A percentile compares a stretch with the other conserved stretches of the same genome.
phyloP scores from a whole-genome alignment of 2,113 vertebrate genomes.

The Semicossyphus pulcher region DNA sequence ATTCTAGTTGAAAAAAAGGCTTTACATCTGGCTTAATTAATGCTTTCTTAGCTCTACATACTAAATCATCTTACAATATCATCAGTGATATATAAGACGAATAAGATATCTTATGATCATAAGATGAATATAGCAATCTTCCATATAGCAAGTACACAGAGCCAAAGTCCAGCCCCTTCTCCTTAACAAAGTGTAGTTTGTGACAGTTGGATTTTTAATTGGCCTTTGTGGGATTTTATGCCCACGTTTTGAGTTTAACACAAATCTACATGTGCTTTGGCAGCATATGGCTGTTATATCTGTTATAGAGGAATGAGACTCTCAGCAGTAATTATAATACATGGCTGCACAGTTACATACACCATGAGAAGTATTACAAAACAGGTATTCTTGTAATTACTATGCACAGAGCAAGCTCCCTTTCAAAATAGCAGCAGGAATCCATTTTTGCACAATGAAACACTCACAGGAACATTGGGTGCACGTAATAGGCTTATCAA shows the following conservation, averaged over 20 bases:
- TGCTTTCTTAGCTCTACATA: not conserved
- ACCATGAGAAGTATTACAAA: no score
- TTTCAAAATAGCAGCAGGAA: not conserved
- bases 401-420: not conserved
- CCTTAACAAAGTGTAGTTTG: not conserved
- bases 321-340: not conserved
- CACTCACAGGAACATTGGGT: not conserved
- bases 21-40: slow-evolving; percentile 3
- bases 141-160: not conserved
- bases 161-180: not conserved
- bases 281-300: not conserved
- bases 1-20: no score
- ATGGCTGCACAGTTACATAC: not conserved
- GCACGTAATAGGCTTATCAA: not conserved
- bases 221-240: slow-evolving; percentile 5
- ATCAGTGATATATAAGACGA: no score
- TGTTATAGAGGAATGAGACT: not conserved
- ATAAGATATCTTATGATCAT: no score
- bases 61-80: not conserved
- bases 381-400: not conserved
- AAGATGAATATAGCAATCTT: slow-evolving; percentile 11
- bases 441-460: not conserved
- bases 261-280: not conserved
- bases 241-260: no score
- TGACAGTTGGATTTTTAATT: slow-evolving; percentile 13